Evolutionary conservation across 2,888 invertebrate species (phyloP), one percentile per base, ranked within the genome.

Genomic region (Scaptomyza caliginosa): DNA sequence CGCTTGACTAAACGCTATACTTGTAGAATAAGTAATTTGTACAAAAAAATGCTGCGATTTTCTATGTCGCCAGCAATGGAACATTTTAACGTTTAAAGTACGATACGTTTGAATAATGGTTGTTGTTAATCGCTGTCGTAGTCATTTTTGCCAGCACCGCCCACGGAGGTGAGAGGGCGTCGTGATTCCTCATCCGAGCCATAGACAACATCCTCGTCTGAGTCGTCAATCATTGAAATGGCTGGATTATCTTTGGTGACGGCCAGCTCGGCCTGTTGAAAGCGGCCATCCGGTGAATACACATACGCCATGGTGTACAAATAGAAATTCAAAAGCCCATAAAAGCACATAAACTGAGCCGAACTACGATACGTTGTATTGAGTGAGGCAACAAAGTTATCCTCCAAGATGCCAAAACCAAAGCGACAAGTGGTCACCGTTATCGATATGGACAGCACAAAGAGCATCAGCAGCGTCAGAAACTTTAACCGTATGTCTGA

Each of bases 211-310:
- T 98, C 98, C 91, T 99, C 99, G 89, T 99, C 99, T 0, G 98
- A 98, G 89, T 99, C 99, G 92, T 99, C 99, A 83, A 99, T 91
- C 98, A 99, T 99, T 19, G 98, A 98, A 92, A 99, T 97, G 10
- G 98, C 96, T 45, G 99, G 98, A 93, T 99, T 98, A 92, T 99
- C 99, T 92, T 98, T 98, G 50, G 97, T 96, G 79, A 99, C 96
- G 48, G 96, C 94, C 48, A 96, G 94, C 92, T 98, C 98, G 96
- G 93, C 58, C 90, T 96, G 96, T 46, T 96, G 92, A 71, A 96
- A 95, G 78, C 95, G 95, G 62, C 93, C 94, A 23, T 95, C 95
- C 0, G 98, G 98, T 0, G 98, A 96, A 91, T 98, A 99, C 45
- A 99, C 95, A 91, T 97, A 98, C 13, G 98, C 97, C 95, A 98